These are phyloP conservation scores for Dasysyrphus albostriatus DNA, from an alignment of 2,888 invertebrate species.

Conservation along the genomic window DNA sequence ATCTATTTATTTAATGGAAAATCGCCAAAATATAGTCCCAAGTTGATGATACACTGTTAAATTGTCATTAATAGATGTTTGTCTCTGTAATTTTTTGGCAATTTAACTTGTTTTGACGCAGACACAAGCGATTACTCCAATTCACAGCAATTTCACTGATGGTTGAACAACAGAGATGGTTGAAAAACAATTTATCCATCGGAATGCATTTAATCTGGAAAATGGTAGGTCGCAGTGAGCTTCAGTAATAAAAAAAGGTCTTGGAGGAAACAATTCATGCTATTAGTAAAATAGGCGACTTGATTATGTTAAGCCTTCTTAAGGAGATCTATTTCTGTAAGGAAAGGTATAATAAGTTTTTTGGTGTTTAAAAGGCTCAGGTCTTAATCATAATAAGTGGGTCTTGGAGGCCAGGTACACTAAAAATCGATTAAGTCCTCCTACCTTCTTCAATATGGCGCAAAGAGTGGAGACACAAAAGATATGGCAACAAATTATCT, in stretches of 20 bases:
- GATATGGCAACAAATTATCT: too few relatives aligned
- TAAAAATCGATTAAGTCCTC: too few relatives aligned
- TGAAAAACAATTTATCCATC: not conserved
- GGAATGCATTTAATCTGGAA: not conserved
- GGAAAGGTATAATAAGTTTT: not conserved
- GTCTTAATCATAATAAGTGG: not conserved
- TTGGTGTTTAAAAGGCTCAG: not conserved
- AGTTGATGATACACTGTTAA: constrained; percentile 6
- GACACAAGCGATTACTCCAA: not conserved
- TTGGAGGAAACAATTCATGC: not conserved
- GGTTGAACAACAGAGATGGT: constrained; percentile 1
- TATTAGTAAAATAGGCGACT: not conserved
- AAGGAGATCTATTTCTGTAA: too few relatives aligned
- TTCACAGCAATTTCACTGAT: constrained; percentile 17
- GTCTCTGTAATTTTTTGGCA: constrained; percentile 9
- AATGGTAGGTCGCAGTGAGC: not conserved
- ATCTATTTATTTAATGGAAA: constrained; percentile 20
- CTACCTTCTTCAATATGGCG: too few relatives aligned
- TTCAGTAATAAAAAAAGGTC: not conserved
- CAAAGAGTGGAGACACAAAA: too few relatives aligned
- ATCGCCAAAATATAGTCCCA: not conserved
- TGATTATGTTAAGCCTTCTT: not conserved
- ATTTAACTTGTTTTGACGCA: constrained; percentile 17
- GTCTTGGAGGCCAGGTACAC: too few relatives aligned
- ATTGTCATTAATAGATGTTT: constrained; percentile 22